Base-by-base conservation (phyloP, 1,140 invertebrate genomes). In the Heliothis subflexa region DNA sequence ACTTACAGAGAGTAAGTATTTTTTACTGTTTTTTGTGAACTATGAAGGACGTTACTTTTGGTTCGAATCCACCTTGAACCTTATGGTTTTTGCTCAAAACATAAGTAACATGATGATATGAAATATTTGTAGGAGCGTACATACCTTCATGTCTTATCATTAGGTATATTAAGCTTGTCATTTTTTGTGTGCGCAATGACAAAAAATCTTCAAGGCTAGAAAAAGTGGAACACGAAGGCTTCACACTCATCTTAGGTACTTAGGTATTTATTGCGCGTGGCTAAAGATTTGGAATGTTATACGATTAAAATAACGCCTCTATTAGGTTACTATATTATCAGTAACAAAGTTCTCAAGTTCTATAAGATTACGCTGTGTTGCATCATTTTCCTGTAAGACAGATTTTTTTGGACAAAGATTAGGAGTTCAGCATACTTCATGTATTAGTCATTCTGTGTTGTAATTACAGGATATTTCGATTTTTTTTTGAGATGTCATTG, bases 211-310 rank as follows among this genome's bases (percentile, higher is more conserved):
- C 40, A 16, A 66, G 62, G 40, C 2, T 66, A 66, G 40, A 66
- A 66, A 66, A 66, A 66, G 62, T 66, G 62, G 47, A 66, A 66
- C 62, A 47, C 16, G 40, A 66, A 18, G 62, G 40, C 40, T 66
- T 66, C 62, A 66, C 62, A 66, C 40, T 47, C 10, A 18, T 66
- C 47, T 18, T 66, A 4, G 9, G 33, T 40, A 13, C 16, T 33
- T n/a, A 33, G 2, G 13, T 61, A 21, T 61, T 3, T 57, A n/a
- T 57, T 10, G 4, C 28, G 7, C 28, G 25, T 40, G 33, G 33
- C 7, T 40, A 40, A 0, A 33, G 7, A 33, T 2, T 4, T 33
- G 3, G 7, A 40, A 40, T 40, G 33, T 33, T 33, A 28, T 4
- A 40, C 2, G 1, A 62, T 3, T 40, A 1, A 61, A 61, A 61